These are phyloP conservation scores for Batillaria attramentaria DNA, from an alignment of 1,140 invertebrate genomes.

Conservation along the genomic window DNA sequence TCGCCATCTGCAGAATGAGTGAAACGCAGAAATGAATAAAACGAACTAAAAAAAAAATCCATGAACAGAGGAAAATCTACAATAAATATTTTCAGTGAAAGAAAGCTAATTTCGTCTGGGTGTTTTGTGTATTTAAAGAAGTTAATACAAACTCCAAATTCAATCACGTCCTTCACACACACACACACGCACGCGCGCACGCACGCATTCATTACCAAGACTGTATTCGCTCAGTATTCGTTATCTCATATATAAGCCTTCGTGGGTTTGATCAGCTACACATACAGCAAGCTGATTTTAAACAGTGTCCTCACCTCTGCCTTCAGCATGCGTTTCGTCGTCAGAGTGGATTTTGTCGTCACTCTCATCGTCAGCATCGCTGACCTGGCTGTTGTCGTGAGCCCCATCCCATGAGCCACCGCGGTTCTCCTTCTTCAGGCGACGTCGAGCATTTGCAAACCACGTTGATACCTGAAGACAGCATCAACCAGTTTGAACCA, in stretches of 20 bases:
- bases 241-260: not conserved
- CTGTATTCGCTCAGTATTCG: not conserved
- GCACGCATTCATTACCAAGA: not conserved
- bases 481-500: too few species aligned
- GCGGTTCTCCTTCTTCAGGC: slow-evolving; percentile 97
- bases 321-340: not conserved
- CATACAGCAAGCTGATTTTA: not conserved
- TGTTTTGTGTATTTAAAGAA: too few species aligned
- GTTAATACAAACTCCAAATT: too few species aligned
- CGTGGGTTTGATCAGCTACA: not conserved
- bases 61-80: too few species aligned
- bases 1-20: not conserved
- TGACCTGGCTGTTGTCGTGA: slow-evolving; percentile 59
- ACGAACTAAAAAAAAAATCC: too few species aligned
- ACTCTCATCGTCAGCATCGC: slow-evolving; percentile 34
- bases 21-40: too few species aligned
- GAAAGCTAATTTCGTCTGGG: too few species aligned
- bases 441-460: slow-evolving; percentile 71
- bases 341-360: slow-evolving; percentile 6
- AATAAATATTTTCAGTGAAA: too few species aligned
- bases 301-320: slow-evolving; percentile 14
- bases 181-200: not conserved
- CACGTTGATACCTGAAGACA: slow-evolving; percentile 76
- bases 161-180: not conserved
- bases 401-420: slow-evolving; percentile 91